Conservation (phyloP, 2,113 vertebrate species). For the Grallaria varia region DNA sequence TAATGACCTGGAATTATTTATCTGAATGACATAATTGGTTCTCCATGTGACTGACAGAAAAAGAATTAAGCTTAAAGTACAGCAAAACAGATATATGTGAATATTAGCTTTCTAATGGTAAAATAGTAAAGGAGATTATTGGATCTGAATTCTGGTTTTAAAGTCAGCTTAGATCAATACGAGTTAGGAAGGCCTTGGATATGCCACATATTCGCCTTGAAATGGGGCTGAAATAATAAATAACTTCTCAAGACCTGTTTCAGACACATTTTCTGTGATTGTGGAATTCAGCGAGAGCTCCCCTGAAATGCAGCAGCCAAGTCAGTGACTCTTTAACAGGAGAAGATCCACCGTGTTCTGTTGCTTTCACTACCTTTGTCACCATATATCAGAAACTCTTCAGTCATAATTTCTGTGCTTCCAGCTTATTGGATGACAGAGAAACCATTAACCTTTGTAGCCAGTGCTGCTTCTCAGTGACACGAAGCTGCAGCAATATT, state of each 20-base stretch:
- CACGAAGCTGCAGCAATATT: background rate
- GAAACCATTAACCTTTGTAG: background rate
- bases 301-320: background rate
- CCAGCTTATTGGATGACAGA: background rate
- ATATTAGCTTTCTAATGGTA: background rate
- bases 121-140: background rate
- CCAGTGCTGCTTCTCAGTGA: background rate
- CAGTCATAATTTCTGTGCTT: background rate
- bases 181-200: background rate
- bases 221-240: background rate
- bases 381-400: background rate
- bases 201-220: background rate
- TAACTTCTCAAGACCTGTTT: background rate
- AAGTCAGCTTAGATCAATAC: background rate
- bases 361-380: background rate
- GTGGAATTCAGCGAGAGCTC: background rate
- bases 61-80: background rate
- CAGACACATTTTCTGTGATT: background rate
- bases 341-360: background rate
- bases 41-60: background rate
- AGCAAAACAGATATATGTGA: background rate
- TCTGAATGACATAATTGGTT: background rate
- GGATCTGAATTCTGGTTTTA: background rate
- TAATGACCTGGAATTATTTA: background rate
- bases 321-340: background rate